These are phyloP conservation scores for Drosophila pseudoobscura DNA, from an alignment of 1,140 invertebrate genomes.

Conservation along the genomic window DNA sequence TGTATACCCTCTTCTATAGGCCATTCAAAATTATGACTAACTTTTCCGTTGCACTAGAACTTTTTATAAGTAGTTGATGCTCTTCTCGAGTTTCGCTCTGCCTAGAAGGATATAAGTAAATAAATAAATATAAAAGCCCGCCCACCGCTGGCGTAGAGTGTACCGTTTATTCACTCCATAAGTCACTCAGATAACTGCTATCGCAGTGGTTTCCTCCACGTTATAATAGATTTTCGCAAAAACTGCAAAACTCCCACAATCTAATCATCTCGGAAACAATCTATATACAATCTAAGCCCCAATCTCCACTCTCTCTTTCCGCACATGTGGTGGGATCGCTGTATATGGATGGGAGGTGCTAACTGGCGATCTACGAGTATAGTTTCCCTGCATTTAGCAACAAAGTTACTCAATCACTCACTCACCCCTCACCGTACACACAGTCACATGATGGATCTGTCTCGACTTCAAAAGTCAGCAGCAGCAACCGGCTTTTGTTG, in stretches of 20 bases:
- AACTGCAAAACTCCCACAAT: slow-evolving; percentile 27
- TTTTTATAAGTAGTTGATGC: too few species aligned
- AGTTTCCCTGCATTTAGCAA: slow-evolving; percentile 47
- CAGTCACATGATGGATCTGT: slow-evolving; percentile 61
- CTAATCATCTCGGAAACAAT: slow-evolving; percentile 33
- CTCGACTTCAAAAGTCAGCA: slow-evolving; percentile 2
- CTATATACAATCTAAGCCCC: slow-evolving; percentile 9
- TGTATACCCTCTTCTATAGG: too few species aligned
- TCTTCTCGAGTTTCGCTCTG: too few species aligned
- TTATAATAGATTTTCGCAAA: slow-evolving; percentile 1
- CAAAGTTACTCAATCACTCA: slow-evolving; percentile 11
- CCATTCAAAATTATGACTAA: too few species aligned
- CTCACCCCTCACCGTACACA: not conserved
- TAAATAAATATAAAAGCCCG: too few species aligned
- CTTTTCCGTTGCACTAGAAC: too few species aligned
- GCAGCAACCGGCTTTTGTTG: slow-evolving; percentile 43
- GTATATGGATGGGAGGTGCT: slow-evolving; percentile 16
- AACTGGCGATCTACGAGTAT: slow-evolving; percentile 21
- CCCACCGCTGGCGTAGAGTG: too few species aligned
- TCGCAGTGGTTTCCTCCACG: not conserved
- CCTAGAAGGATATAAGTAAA: too few species aligned
- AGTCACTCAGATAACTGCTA: slow-evolving; percentile 21
- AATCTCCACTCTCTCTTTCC: slow-evolving; percentile 4
- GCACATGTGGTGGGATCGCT: slow-evolving; percentile 6
- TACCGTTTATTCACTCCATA: slow-evolving; percentile 26